Percentiles rank a stretch among this genome's conserved stretches.
Evolutionary conservation across 1,140 invertebrate species (phyloP).

Genomic region (Apis laboriosa): DNA sequence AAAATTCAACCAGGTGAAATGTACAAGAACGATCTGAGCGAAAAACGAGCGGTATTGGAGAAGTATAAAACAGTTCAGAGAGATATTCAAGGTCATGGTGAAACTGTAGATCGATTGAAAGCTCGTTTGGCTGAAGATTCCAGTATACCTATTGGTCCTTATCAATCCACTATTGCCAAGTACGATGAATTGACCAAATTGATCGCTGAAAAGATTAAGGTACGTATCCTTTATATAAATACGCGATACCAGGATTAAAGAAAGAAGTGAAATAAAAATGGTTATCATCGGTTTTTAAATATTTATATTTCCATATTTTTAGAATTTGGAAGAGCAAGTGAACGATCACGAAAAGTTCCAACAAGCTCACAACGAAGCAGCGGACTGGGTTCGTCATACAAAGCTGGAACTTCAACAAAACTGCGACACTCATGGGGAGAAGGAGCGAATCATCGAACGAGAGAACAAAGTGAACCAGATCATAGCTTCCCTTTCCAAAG

Average conservation of each 20-base stretch:
- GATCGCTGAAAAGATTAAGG: conserved; percentile 84
- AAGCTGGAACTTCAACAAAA: conserved; percentile 92
- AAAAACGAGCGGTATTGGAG: conserved; percentile 93
- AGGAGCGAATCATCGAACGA: conserved; percentile 87
- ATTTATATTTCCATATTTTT: conserved; percentile 43
- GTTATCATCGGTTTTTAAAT: not conserved
- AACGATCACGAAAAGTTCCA: conserved; percentile 94
- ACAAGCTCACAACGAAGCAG: conserved; percentile 89
- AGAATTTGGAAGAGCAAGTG: conserved; percentile 90
- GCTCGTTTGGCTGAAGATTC: conserved; percentile 85
- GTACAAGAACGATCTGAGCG: conserved; percentile 91
- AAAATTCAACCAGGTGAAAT: conserved; percentile 88
- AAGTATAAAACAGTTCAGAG: conserved; percentile 89
- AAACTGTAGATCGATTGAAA: conserved; percentile 88
- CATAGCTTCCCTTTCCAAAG: conserved; percentile 84
- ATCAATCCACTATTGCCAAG: conserved; percentile 85
- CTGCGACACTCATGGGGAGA: conserved; percentile 91
- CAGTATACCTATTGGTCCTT: conserved; percentile 85
- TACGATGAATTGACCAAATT: conserved; percentile 86
- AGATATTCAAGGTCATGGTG: conserved; percentile 89
- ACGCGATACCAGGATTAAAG: too few relatives aligned
- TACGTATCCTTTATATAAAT: conserved; percentile 67
- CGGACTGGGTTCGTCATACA: conserved; percentile 93
- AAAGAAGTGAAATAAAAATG: not conserved
- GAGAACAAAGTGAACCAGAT: conserved; percentile 88